Base-by-base conservation (phyloP, 1,140 invertebrate genomes). In the Zophobas morio region DNA sequence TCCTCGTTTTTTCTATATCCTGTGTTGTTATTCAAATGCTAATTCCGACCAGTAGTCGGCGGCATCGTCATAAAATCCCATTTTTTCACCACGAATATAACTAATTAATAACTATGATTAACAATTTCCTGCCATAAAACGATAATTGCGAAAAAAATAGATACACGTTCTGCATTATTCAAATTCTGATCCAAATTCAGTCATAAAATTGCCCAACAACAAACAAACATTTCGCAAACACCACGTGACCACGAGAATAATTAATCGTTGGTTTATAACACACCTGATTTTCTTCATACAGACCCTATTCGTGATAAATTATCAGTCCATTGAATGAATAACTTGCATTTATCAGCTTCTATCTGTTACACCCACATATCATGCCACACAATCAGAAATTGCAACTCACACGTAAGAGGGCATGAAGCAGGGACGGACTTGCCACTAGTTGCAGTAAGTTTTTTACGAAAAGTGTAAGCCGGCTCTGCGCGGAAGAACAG, bases 321-420 rank as follows among this genome's bases (percentile, higher is more conserved):
- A 56, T 78, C 70, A 40, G 53, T 35, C 47, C 40, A 56, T 75
- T 63, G 73, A 54, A 75, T 75, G 77, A 75, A 78, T 78, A 78
- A 75, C 63, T 70, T 66, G 70, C 73, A 54, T 57, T 75, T 78
- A 78, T 78, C 77, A 78, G 72, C 60, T 73, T 54, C 54, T 37
- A 78, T 78, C 77, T 71, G 73, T 56, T 75, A 73, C 77, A 75
- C 77, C 77, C 73, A 78, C 77, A 71, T 78, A 75, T 75, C 73
- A 51, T 54, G 37, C 60, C 74, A 75, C 66, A 75, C 74, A 78
- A 78, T 78, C 77, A 75, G 73, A 70, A 78, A 78, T 78, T 70
- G 75, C 72, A 78, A 66, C 60, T 66, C 72, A 76, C 73, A 75
- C 49, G 56, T 56, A 70, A 33, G 56, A 40, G 60, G 35, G 35